Evolutionary conservation across 2,888 invertebrate genomes (phyloP).

Genomic region (Drosophila longiperda): DNA sequence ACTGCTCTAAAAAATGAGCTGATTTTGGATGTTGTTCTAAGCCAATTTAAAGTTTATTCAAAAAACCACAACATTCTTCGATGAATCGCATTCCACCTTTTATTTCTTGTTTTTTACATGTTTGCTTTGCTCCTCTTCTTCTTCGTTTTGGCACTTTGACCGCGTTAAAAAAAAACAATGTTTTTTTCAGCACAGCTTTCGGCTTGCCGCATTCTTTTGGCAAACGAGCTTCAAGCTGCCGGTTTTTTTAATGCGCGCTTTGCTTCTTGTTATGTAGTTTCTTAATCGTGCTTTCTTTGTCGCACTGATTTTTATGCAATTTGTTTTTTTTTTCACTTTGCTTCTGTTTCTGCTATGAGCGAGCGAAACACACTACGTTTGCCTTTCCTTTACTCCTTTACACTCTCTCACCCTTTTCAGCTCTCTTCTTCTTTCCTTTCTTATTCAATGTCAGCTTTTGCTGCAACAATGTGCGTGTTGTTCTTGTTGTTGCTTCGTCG

Average conservation of each 20-base stretch:
- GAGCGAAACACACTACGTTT: constrained; percentile 8
- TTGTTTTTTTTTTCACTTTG: constrained; percentile 33
- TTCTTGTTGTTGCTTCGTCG: constrained; percentile 29
- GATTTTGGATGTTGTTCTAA: background rate
- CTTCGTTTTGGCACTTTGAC: constrained; percentile 49
- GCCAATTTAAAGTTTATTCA: background rate
- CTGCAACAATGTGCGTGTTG: constrained; percentile 67
- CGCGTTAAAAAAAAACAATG: constrained; percentile 40
- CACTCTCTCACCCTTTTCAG: background rate
- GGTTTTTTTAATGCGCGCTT: constrained; percentile 35
- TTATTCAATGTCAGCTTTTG: constrained; percentile 67
- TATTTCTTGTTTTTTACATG: background rate
- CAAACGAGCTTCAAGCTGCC: constrained; percentile 40
- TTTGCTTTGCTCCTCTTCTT: constrained; percentile 10
- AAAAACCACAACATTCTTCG: constrained; percentile 3
- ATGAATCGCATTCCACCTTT: constrained; percentile 4
- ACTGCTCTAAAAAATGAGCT: background rate
- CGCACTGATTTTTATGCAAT: constrained; percentile 75
- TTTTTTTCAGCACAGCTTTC: constrained; percentile 31
- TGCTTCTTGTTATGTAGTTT: constrained; percentile 45
- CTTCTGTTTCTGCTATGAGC: constrained; percentile 45
- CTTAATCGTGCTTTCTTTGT: constrained; percentile 62
- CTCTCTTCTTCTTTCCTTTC: constrained; percentile 10
- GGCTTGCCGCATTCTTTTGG: constrained; percentile 65
- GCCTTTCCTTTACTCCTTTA: constrained; percentile 1